Conservation (phyloP, 2,888 invertebrate genomes). For the Poecilus cupreus region DNA sequence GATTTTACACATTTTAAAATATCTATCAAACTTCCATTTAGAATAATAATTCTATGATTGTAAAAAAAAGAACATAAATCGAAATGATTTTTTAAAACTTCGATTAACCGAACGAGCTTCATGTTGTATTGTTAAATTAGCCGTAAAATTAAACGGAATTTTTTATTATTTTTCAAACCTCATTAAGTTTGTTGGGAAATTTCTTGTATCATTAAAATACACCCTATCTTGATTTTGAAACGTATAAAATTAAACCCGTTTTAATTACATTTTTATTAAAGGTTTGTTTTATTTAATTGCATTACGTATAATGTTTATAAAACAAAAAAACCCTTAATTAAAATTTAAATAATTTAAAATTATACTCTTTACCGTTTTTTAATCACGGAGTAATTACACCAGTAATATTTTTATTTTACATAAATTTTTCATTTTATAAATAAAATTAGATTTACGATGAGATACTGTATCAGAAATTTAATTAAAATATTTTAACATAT, state of each 20-base stretch:
- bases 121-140: not conserved
- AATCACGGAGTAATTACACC: no score
- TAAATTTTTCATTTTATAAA: no score
- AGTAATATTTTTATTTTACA: no score
- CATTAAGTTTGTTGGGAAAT: not conserved
- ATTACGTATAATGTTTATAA: not conserved
- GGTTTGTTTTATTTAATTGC: not conserved
- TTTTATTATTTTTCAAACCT: not conserved
- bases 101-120: not conserved
- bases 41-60: not conserved
- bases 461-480: no score
- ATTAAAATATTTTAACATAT: no score
- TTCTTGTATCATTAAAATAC: not conserved
- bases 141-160: conserved; percentile 3
- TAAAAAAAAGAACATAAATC: not conserved
- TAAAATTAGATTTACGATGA: no score
- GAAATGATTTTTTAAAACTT: not conserved
- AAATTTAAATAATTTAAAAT: not conserved
- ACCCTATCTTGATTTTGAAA: not conserved
- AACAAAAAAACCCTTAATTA: not conserved
- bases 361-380: not conserved
- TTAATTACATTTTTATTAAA: conserved; percentile 14
- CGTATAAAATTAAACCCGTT: not conserved
- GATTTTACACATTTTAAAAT: not conserved
- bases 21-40: not conserved